Conservation (phyloP, 2,888 invertebrate genomes). For the Leucophenga montana region DNA sequence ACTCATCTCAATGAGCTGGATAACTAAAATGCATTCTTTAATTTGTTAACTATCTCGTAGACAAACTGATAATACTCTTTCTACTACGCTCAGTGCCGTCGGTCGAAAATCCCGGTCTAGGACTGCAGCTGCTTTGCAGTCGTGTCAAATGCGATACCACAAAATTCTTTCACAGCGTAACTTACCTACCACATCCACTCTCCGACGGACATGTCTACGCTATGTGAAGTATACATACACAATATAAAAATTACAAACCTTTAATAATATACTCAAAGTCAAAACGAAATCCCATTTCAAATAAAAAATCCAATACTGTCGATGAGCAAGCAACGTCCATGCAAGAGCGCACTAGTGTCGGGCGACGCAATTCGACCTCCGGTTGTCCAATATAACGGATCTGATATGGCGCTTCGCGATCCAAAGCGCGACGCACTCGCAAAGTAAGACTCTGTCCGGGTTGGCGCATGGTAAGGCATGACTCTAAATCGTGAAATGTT, state of each 20-base stretch:
- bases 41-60: too few species aligned
- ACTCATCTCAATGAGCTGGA: too few species aligned
- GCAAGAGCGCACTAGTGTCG: constrained; percentile 92
- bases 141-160: too few species aligned
- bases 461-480: constrained; percentile 86
- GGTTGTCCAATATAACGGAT: constrained; percentile 93
- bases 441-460: constrained; percentile 81
- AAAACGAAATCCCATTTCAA: constrained; percentile 90
- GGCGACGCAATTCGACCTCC: constrained; percentile 89
- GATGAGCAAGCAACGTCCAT: constrained; percentile 94
- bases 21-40: too few species aligned
- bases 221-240: too few species aligned
- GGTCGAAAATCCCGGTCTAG: too few species aligned
- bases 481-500: constrained; percentile 94
- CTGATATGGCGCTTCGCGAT: constrained; percentile 82
- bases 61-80: too few species aligned
- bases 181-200: too few species aligned
- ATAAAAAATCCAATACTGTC: constrained; percentile 91
- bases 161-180: too few species aligned
- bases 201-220: too few species aligned
- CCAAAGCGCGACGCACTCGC: constrained; percentile 87
- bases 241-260: constrained; percentile 74
- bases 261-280: constrained; percentile 96
- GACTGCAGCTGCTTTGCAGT: too few species aligned
- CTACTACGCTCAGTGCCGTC: too few species aligned